phyloP scores from a whole-genome alignment of 2,888 invertebrate genomes.

The Coremacera marginata region DNA sequence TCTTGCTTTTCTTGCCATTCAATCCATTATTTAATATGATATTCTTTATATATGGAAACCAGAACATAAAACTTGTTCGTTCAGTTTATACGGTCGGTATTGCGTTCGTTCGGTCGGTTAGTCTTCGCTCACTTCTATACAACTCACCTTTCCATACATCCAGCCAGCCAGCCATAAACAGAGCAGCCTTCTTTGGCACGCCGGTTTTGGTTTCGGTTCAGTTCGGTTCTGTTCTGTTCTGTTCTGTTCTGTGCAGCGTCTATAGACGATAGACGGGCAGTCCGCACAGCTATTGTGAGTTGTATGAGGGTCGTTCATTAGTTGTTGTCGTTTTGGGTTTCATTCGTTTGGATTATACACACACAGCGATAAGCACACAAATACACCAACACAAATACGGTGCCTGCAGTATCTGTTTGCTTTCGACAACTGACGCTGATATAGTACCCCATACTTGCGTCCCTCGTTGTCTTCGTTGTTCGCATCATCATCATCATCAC shows the following conservation, averaged over 20 bases:
- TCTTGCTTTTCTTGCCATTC: not conserved
- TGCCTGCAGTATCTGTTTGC: slow-evolving; percentile 31
- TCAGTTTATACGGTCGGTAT: slow-evolving; percentile 27
- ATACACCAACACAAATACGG: slow-evolving; percentile 20
- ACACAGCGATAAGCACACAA: slow-evolving; percentile 32
- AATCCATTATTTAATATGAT: slow-evolving; percentile 17
- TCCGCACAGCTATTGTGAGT: slow-evolving; percentile 39
- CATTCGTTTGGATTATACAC: slow-evolving; percentile 35
- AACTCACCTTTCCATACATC: not conserved
- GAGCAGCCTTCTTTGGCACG: slow-evolving; percentile 25
- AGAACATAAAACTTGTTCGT: slow-evolving; percentile 36
- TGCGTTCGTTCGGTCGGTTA: slow-evolving; percentile 28
- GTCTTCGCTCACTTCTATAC: not conserved
- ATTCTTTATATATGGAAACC: slow-evolving; percentile 35
- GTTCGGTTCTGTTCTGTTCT: slow-evolving; percentile 17
- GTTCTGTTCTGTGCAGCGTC: slow-evolving; percentile 22
- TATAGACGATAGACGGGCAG: slow-evolving; percentile 20
- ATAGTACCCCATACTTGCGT: slow-evolving; percentile 33
- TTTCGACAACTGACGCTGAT: slow-evolving; percentile 42
- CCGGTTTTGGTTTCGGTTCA: slow-evolving; percentile 20
- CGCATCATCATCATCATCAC: not conserved
- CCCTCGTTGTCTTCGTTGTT: slow-evolving; percentile 12
- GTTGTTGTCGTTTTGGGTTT: slow-evolving; percentile 41
- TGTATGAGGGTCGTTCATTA: slow-evolving; percentile 41
- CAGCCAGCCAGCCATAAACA: slow-evolving; percentile 14